Evolutionary conservation across 2,888 invertebrate species (phyloP), one percentile per base, ranked within the genome.

Genomic region (Mesopsocus fuscifrons): DNA sequence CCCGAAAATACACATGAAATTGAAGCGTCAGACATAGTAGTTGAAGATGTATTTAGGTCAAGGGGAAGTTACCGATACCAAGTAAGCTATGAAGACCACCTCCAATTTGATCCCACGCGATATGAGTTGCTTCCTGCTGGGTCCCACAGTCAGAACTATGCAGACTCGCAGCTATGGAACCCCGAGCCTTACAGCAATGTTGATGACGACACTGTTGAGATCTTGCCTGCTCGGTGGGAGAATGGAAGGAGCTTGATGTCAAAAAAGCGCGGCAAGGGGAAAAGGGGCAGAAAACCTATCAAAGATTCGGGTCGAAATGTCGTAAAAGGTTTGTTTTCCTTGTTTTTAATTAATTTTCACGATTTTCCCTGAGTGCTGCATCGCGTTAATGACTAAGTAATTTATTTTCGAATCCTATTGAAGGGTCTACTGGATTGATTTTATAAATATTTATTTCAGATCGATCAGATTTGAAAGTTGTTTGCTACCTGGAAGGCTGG

Each of bases 401-500:
- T n/a, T n/a, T n/a, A n/a, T n/a, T n/a, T n/a, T n/a, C n/a, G n/a
- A n/a, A n/a, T n/a, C n/a, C n/a, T n/a, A n/a, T n/a, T n/a, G n/a
- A n/a, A n/a, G n/a, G n/a, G n/a, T n/a, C n/a, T n/a, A n/a, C n/a
- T n/a, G n/a, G n/a, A n/a, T n/a, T n/a, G n/a, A n/a, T n/a, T n/a
- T n/a, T n/a, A n/a, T n/a, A n/a, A n/a, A n/a, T n/a, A n/a, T n/a
- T n/a, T n/a, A n/a, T n/a, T n/a, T n/a, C 26, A 9, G 22, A n/a
- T 23, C 8, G 18, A 17, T 17, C 41, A 34, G 47, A 45, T 18
- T 43, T 40, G 23, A 42, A 45, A 47, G 43, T 81, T 23, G 69
- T 80, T 1, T 82, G 82, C 54, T 78, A 78, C 55, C 60, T 79
- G 47, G 70, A 79, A 53, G 74, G 76, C 1, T 69, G 68, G 62